phyloP scores from a whole-genome alignment of 2,797 vertebrate genomes.

The Pelodytes ibericus region DNA sequence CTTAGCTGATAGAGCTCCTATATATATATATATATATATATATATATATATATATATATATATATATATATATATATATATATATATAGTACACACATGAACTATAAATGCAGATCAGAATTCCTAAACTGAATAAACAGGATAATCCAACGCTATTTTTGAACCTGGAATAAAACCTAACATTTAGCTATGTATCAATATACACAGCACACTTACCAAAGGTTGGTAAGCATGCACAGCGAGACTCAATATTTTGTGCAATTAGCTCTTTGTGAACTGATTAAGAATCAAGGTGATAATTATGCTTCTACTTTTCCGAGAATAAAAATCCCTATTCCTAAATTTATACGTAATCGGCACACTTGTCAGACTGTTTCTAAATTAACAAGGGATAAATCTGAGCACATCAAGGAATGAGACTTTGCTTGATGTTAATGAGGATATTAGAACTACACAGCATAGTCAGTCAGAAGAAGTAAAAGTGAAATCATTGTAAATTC shows the following conservation, averaged over 20 bases:
- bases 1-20: too few relatives aligned
- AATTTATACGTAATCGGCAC: conserved; percentile 28
- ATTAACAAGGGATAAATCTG: conserved; percentile 25
- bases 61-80: too few relatives aligned
- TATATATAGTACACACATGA: too few relatives aligned
- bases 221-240: background rate
- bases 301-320: background rate
- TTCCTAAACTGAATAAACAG: background rate
- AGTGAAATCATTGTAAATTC: too few relatives aligned
- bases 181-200: background rate
- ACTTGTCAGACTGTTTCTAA: conserved; percentile 31
- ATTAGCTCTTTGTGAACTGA: conserved; percentile 4
- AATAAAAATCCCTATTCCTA: background rate
- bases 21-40: too few relatives aligned
- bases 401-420: conserved; percentile 11
- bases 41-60: too few relatives aligned
- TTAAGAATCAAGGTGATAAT: conserved; percentile 3
- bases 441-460: conserved; percentile 11
- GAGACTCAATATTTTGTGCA: background rate
- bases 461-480: too few relatives aligned
- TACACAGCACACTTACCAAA: background rate
- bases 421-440: conserved; percentile 35
- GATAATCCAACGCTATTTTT: background rate
- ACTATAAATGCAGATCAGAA: background rate
- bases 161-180: too few relatives aligned